These are phyloP conservation scores for Nesidiocoris tenuis DNA, from an alignment of 2,888 invertebrate species.

Conservation along the genomic window DNA sequence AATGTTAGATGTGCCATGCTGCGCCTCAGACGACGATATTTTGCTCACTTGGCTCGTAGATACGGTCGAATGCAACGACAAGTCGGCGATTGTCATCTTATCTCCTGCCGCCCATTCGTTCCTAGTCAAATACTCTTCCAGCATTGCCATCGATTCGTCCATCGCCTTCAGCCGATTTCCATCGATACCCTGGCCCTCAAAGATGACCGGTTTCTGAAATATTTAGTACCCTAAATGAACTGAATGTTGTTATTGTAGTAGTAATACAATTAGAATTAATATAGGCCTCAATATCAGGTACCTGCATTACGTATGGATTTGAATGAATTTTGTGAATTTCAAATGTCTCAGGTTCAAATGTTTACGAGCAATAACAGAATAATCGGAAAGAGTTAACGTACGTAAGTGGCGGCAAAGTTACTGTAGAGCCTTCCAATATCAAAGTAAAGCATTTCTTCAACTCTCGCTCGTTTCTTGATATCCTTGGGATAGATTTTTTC, in stretches of 20 bases:
- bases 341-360: too few relatives aligned
- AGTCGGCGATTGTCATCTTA: slow-evolving; percentile 74
- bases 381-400: slow-evolving; percentile 58
- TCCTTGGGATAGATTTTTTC: slow-evolving; percentile 76
- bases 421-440: slow-evolving; percentile 74
- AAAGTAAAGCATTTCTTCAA: slow-evolving; percentile 78
- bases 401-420: slow-evolving; percentile 70
- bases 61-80: slow-evolving; percentile 66
- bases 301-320: too few relatives aligned
- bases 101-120: slow-evolving; percentile 72
- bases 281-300: too few relatives aligned
- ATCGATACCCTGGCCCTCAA: slow-evolving; percentile 63
- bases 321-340: too few relatives aligned
- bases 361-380: background rate
- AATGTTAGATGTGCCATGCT: background rate
- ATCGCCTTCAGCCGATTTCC: slow-evolving; percentile 68
- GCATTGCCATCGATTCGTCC: slow-evolving; percentile 62
- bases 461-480: slow-evolving; percentile 69
- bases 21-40: too few relatives aligned
- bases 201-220: slow-evolving; percentile 66
- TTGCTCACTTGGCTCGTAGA: slow-evolving; percentile 66
- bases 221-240: background rate
- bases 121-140: slow-evolving; percentile 54
- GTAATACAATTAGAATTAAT: too few relatives aligned
- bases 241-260: background rate